phyloP scores from a whole-genome alignment of 2,797 vertebrate species.

The Taeniopygia guttata region DNA sequence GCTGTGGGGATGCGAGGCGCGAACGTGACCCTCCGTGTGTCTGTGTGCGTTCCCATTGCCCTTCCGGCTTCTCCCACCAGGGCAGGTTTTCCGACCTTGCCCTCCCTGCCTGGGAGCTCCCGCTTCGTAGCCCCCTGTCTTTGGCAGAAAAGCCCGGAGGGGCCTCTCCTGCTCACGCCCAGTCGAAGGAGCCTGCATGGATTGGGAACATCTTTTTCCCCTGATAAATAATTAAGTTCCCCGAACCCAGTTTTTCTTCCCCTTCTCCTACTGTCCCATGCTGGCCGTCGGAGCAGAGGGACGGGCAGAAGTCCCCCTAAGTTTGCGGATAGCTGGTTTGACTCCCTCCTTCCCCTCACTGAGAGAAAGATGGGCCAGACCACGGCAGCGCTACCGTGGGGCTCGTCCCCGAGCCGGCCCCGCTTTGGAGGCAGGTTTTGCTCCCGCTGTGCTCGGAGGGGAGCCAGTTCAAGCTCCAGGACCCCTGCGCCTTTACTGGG shows the following conservation, averaged over 20 bases:
- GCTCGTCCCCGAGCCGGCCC: background rate
- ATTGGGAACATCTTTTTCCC: background rate
- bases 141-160: background rate
- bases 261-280: background rate
- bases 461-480: background rate
- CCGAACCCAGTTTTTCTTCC: background rate
- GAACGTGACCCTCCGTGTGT: background rate
- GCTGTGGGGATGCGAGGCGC: background rate
- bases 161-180: background rate
- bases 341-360: background rate
- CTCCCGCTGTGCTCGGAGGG: background rate
- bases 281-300: background rate
- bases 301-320: fast-evolving
- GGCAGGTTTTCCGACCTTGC: background rate
- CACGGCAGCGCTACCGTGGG: background rate
- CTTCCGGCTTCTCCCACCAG: background rate
- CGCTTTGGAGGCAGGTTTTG: background rate
- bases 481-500: background rate
- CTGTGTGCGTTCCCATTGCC: background rate
- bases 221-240: background rate
- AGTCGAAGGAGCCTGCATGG: background rate
- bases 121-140: background rate
- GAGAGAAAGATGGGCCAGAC: too few species aligned
- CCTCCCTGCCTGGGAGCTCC: background rate
- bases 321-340: background rate